Percentiles rank a stretch among this genome's conserved stretches.
phyloP scores from a whole-genome alignment of 2,888 invertebrate genomes.

The Lepidonotus clava region DNA sequence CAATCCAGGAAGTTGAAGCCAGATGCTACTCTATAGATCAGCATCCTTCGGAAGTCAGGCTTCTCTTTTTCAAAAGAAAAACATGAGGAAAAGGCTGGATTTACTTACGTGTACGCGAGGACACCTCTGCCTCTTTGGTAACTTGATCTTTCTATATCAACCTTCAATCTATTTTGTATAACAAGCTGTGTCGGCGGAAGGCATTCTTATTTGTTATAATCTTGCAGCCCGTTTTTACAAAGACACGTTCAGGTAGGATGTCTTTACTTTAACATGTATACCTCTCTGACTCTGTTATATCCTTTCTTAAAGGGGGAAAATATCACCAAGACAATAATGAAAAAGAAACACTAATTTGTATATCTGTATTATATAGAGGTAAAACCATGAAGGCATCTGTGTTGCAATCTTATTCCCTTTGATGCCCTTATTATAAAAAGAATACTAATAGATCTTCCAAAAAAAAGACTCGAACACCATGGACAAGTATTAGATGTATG shows the following conservation, averaged over 20 bases:
- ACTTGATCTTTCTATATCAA: slow-evolving; percentile 44
- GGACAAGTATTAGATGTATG: slow-evolving; percentile 14
- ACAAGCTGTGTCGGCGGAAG: not conserved
- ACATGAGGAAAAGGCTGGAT: not conserved
- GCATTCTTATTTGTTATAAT: slow-evolving; percentile 9
- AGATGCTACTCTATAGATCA: too few species aligned
- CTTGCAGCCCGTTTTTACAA: slow-evolving; percentile 16
- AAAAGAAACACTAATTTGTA: too few species aligned
- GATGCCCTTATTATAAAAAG: not conserved
- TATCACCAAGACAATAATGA: too few species aligned
- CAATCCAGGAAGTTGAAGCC: too few species aligned
- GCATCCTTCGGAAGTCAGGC: too few species aligned
- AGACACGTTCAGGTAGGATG: too few species aligned
- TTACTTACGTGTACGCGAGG: not conserved
- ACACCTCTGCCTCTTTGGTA: slow-evolving; percentile 16
- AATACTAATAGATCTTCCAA: slow-evolving; percentile 7
- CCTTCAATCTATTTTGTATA: slow-evolving; percentile 4
- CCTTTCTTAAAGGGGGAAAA: not conserved
- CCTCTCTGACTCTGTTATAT: slow-evolving; percentile 27
- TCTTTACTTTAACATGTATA: not conserved
- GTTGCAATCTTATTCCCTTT: not conserved
- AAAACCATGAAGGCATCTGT: not conserved
- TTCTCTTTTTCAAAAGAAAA: too few species aligned
- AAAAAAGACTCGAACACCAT: slow-evolving; percentile 16
- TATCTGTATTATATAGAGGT: too few species aligned